Percentiles rank a stretch among this genome's conserved stretches.
Evolutionary conservation across 2,797 vertebrate species (phyloP).

Genomic region (Tauraco hartlaubi): DNA sequence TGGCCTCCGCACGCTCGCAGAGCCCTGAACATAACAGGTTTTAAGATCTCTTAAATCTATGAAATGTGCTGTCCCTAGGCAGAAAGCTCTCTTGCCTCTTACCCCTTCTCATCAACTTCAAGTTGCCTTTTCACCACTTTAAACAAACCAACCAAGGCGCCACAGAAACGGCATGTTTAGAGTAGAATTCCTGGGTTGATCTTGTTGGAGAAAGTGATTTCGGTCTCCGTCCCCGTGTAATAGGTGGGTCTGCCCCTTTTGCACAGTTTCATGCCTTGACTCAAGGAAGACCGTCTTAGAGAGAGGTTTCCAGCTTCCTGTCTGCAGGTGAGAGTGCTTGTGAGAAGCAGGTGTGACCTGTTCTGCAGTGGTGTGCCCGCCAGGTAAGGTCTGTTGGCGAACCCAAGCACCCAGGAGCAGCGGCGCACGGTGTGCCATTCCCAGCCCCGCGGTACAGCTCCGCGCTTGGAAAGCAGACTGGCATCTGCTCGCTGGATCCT

Average conservation of each 20-base stretch:
- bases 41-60: not conserved
- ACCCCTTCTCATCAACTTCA: not conserved
- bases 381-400: not conserved
- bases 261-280: not conserved
- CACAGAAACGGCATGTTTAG: not conserved
- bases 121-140: not conserved
- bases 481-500: not conserved
- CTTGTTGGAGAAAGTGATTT: not conserved
- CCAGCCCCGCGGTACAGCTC: rapidly evolving
- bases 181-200: not conserved
- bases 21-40: not conserved
- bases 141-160: not conserved
- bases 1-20: rapidly evolving
- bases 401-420: rapidly evolving
- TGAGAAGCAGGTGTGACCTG: not conserved
- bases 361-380: rapidly evolving
- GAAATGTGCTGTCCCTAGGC: not conserved
- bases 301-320: not conserved
- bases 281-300: not conserved
- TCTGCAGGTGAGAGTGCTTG: not conserved
- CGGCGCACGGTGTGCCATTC: rapidly evolving
- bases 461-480: rapidly evolving
- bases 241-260: not conserved
- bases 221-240: not conserved
- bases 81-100: not conserved